Base-by-base conservation (phyloP, 2,113 vertebrate genomes). In the Xenopus tropicalis region DNA sequence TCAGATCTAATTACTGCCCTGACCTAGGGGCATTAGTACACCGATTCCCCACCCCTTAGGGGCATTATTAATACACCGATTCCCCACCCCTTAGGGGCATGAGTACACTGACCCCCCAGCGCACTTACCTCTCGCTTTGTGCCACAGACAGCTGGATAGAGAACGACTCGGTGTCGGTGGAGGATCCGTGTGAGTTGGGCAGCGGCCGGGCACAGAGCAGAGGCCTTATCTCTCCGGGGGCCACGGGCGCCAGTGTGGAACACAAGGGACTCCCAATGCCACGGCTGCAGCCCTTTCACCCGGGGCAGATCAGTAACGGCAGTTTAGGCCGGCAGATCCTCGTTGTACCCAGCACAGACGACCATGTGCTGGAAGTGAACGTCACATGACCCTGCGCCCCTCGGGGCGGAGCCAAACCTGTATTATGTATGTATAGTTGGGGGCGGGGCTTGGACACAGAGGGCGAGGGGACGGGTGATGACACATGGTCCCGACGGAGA, bases 301-400 rank as follows among this genome's bases (percentile, higher is more conserved):
- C 92, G 0, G 96, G 96, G 14, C 96, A 99, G 88, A 93, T 98
- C 78, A 96, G 96, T 89, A 96, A 94, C 86, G 83, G 90, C 82
- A 98, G 94, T 81, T 78, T 81, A 0, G 86, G 91, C 0, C 86
- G 67, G 74, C 97, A 99, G 82, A 88, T 98, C 67, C 88, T 98
- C 46, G 97, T 99, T 81, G 86, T 98, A 78, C 97, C 97, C 74
- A 87, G 93, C 87, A 90, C 88, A 43, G 96, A 99, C 0, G 94
- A 98, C 88, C 96, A 98, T 14, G 92, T 98, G 80, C 90, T 99
- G 74, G 96, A 99, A 85, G 94, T 99, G 82, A 98, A 93, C 0
- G 89, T 95, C 19, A 99, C 97, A 86, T 99, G 97, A 99, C 72
- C 48, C 65, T 17, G 43, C 14, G 72, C 72, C 71, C 62, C 56